Conservation (phyloP, 2,888 invertebrate genomes). For the Conus canariensis region DNA sequence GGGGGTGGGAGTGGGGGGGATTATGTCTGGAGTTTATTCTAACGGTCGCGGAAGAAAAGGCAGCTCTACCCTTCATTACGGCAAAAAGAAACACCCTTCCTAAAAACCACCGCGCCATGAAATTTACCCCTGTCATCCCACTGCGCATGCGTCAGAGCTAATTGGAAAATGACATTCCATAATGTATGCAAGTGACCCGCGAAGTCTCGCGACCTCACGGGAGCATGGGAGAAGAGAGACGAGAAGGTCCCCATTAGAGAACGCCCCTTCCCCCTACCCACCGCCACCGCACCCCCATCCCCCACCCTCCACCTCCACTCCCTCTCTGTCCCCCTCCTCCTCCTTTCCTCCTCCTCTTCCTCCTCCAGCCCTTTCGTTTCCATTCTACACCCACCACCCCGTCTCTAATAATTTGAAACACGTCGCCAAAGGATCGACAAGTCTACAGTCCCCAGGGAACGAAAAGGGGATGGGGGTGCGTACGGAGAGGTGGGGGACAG, state of each 20-base stretch:
- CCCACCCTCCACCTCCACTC: too few species aligned
- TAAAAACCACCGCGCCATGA: conserved; percentile 28
- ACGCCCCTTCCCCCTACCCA: not conserved
- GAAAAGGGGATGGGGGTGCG: not conserved
- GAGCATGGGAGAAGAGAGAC: conserved; percentile 39
- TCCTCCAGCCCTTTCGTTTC: not conserved
- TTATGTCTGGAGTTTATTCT: not conserved
- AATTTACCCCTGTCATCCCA: conserved; percentile 19
- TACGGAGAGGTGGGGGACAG: too few species aligned
- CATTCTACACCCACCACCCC: not conserved
- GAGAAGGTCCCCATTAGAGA: conserved; percentile 21
- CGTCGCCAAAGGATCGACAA: not conserved
- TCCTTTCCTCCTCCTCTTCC: too few species aligned
- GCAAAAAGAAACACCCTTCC: not conserved
- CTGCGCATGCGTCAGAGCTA: conserved; percentile 35
- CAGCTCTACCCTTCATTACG: conserved; percentile 3
- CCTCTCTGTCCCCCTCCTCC: too few species aligned
- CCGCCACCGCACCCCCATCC: too few species aligned
- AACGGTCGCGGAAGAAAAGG: conserved; percentile 3
- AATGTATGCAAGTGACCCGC: conserved; percentile 45
- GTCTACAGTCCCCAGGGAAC: not conserved
- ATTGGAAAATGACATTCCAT: conserved; percentile 46
- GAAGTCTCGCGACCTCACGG: conserved; percentile 32
- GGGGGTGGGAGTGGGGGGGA: not conserved
- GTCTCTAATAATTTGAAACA: not conserved